Evolutionary conservation across 2,888 invertebrate species (phyloP).

Genomic region (Chrysodeixis includens): DNA sequence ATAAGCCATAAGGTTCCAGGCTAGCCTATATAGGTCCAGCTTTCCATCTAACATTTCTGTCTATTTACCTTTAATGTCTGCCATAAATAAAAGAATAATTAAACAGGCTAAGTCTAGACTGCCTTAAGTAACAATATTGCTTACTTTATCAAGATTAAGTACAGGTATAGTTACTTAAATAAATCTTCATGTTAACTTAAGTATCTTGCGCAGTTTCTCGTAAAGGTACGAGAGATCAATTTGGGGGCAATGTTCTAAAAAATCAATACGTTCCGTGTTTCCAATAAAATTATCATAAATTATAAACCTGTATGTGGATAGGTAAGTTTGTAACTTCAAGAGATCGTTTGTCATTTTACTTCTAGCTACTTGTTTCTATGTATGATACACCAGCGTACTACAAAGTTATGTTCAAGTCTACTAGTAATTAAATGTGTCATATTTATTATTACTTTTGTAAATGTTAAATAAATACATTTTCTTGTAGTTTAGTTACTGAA

Average conservation of each 20-base stretch:
- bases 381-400: no score
- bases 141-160: not conserved
- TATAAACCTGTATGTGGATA: constrained; percentile 2
- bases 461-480: no score
- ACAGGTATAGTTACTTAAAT: not conserved
- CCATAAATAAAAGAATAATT: not conserved
- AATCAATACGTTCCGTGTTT: not conserved
- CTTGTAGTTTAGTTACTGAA: no score
- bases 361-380: not conserved
- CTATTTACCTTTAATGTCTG: not conserved
- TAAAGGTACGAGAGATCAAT: not conserved
- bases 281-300: not conserved
- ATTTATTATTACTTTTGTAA: no score
- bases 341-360: not conserved
- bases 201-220: no score
- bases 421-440: no score
- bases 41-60: not conserved
- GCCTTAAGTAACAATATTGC: not conserved
- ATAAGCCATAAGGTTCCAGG: no score
- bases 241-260: not conserved
- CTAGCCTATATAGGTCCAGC: not conserved
- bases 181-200: not conserved
- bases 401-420: no score
- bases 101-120: not conserved
- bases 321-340: not conserved